These are phyloP conservation scores for Catostomus latipinnis DNA, from an alignment of 2,797 vertebrate species.

Conservation along the genomic window DNA sequence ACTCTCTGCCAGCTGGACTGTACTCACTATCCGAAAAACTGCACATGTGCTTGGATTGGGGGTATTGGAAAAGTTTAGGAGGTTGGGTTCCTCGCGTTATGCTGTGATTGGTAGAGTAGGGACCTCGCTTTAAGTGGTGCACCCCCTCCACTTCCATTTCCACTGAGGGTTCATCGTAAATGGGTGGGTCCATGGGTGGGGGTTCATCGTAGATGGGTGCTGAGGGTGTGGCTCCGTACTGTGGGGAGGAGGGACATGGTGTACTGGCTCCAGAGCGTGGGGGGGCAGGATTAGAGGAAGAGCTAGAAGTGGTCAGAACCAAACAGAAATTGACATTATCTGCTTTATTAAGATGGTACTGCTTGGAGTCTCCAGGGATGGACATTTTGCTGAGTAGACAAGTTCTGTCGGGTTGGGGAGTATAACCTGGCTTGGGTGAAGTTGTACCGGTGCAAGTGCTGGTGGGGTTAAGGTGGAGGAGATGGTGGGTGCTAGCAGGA, in stretches of 20 bases:
- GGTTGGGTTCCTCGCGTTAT: constrained; percentile 67
- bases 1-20: constrained; percentile 81
- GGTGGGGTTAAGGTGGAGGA: constrained; percentile 60
- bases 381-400: constrained; percentile 61
- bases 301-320: constrained; percentile 65
- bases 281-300: constrained; percentile 62
- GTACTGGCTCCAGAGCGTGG: constrained; percentile 65
- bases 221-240: constrained; percentile 69
- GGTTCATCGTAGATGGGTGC: constrained; percentile 83
- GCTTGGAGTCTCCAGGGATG: constrained; percentile 69
- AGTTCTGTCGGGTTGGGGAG: constrained; percentile 53
- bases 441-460: constrained; percentile 57
- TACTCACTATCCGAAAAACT: constrained; percentile 77
- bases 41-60: constrained; percentile 73
- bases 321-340: constrained; percentile 77
- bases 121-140: constrained; percentile 54
- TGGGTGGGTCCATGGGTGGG: constrained; percentile 75
- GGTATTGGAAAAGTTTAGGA: constrained; percentile 76
- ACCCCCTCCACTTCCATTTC: constrained; percentile 78
- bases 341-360: constrained; percentile 76
- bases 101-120: constrained; percentile 68
- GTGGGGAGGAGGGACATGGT: constrained; percentile 74
- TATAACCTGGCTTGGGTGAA: constrained; percentile 61
- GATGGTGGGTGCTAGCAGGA: constrained; percentile 58
- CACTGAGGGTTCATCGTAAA: constrained; percentile 81